A percentile compares a stretch with the other conserved stretches of the same genome.
phyloP scores from a whole-genome alignment of 92 coral and sea anemone species.

The Palythoa grandiflora region DNA sequence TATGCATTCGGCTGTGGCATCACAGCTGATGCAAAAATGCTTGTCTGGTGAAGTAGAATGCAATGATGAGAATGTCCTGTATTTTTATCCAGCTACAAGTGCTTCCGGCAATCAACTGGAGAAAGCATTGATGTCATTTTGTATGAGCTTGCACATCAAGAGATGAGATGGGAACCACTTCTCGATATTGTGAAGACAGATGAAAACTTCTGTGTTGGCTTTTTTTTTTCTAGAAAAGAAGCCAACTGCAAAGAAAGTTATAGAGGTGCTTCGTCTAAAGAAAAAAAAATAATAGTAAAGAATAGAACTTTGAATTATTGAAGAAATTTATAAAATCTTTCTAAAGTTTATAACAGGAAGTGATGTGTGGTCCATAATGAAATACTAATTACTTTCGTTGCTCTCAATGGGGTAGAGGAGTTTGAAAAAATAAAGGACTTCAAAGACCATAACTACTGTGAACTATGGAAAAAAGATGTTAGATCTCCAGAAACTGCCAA shows the following conservation, averaged over 20 bases:
- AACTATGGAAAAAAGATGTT: constrained; percentile 56
- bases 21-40: constrained; percentile 56
- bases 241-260: constrained; percentile 48
- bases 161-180: constrained; percentile 70
- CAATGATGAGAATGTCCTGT: constrained; percentile 63
- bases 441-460: constrained; percentile 66
- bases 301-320: constrained; percentile 57
- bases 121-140: constrained; percentile 55
- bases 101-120: constrained; percentile 53
- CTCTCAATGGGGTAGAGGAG: not conserved
- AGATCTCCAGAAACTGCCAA: constrained; percentile 53
- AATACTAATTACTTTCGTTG: too few species aligned
- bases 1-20: constrained; percentile 56
- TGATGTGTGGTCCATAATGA: constrained; percentile 8
- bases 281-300: constrained; percentile 33
- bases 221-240: constrained; percentile 15
- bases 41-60: constrained; percentile 43
- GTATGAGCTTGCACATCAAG: constrained; percentile 66
- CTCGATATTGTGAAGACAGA: constrained; percentile 29
- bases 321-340: constrained; percentile 61
- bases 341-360: constrained; percentile 62
- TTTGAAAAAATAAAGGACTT: constrained; percentile 30
- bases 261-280: constrained; percentile 42
- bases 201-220: constrained; percentile 26
- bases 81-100: constrained; percentile 63